Conservation (phyloP, 2,888 invertebrate species). For the Drosophila antonietae region DNA sequence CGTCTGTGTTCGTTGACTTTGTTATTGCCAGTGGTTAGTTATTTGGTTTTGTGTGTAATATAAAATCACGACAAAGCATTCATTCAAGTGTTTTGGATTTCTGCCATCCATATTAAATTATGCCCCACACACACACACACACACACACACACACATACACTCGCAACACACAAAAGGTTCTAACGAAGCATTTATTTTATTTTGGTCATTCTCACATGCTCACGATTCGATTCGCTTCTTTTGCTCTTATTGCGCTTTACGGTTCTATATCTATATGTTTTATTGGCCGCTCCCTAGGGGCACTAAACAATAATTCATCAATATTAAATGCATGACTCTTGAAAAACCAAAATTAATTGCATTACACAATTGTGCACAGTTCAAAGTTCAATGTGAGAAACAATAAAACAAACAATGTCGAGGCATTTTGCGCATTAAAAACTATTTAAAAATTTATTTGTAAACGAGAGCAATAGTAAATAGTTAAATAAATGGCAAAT, state of each 20-base stretch:
- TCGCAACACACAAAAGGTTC: slow-evolving; percentile 63
- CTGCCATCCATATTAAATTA: slow-evolving; percentile 71
- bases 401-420: slow-evolving; percentile 4
- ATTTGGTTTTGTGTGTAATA: slow-evolving; percentile 63
- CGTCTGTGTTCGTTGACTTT: slow-evolving; percentile 54
- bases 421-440: no score
- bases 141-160: slow-evolving; percentile 39
- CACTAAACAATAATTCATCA: slow-evolving; percentile 54
- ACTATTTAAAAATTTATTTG: no score
- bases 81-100: slow-evolving; percentile 62
- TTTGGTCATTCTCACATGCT: slow-evolving; percentile 21
- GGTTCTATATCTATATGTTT: slow-evolving; percentile 16
- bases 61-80: slow-evolving; percentile 74
- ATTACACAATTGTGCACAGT: slow-evolving; percentile 5
- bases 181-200: slow-evolving; percentile 76
- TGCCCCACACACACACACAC: slow-evolving; percentile 24
- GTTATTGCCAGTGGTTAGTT: slow-evolving; percentile 69
- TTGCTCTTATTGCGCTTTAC: background rate
- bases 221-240: background rate
- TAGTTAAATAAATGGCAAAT: no score
- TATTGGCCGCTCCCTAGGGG: slow-evolving; percentile 32
- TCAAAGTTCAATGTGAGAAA: background rate
- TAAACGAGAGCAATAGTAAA: no score
- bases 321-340: slow-evolving; percentile 36
- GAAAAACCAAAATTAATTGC: slow-evolving; percentile 44